Evolutionary conservation across 2,888 invertebrate genomes (phyloP), one percentile per base, ranked within the genome.

Genomic region (Leistus spinibarbis): DNA sequence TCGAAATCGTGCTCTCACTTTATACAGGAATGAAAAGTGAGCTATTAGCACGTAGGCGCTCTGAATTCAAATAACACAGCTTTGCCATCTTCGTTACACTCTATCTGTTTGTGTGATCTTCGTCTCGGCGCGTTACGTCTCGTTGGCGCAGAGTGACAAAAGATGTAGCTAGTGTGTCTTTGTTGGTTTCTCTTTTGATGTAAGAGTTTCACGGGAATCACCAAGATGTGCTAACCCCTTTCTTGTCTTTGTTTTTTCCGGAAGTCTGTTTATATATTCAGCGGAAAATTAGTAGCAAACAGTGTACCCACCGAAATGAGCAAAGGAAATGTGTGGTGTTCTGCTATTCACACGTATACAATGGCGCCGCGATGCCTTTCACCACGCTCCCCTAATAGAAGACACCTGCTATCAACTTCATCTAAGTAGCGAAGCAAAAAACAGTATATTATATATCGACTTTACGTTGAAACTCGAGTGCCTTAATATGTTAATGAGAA

Each of bases 1-100:
- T 60, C 17, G 60, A 20, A 20, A 13, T 17, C 20, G 20, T 60
- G n/a, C 17, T 19, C 60, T 22, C 22, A 20, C 54, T 19, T 64
- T 24, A 56, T 17, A 65, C 53, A 13, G 23, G 71, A 72, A 72
- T 72, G 71, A 72, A 72, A 72, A 72, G 65, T 72, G 65, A 72
- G 54, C 65, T 56, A 72, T 64, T 72, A 23, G 71, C 71, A 72
- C 71, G 71, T 72, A 40, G 40, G 40, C 40, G 71, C 71, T 72
- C 27, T 56, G 54, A 72, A 72, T 72, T 72, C 65, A 72, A 72
- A 72, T 72, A 54, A 63, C 69, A 19, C 27, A 20, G 53, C 62
- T 23, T 62, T 69, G 57, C 70, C 62, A 70, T 13, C 60, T 20
- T 20, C 57, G 22, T 60, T 10, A n/a, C 22, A 60, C 17, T 10